These are phyloP conservation scores for Sturnira hondurensis DNA, from an alignment of 2,113 vertebrate genomes.

Conservation along the genomic window DNA sequence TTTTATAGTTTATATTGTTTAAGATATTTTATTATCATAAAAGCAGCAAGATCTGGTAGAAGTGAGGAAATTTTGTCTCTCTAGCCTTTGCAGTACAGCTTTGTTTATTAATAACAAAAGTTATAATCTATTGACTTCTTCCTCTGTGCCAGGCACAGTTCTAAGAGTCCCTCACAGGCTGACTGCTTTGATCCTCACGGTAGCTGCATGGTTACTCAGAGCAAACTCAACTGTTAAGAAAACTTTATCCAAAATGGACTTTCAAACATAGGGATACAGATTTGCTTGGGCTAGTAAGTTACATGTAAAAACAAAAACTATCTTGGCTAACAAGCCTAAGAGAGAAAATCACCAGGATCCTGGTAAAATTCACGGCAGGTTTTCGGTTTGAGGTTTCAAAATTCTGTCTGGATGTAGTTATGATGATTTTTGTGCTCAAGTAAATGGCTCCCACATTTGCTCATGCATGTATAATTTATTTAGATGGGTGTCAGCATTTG, in stretches of 20 bases:
- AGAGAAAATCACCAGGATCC: not conserved
- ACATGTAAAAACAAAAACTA: not conserved
- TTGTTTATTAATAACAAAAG: not conserved
- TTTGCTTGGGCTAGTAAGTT: not conserved
- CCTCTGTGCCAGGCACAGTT: not conserved
- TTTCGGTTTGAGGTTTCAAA: not conserved
- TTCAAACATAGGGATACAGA: not conserved
- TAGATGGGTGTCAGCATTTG: slow-evolving; percentile 29
- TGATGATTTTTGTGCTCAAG: slow-evolving; percentile 15
- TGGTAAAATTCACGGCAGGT: not conserved
- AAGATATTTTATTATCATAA: not conserved
- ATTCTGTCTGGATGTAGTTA: slow-evolving; percentile 63
- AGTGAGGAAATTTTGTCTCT: not conserved
- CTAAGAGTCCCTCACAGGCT: not conserved
- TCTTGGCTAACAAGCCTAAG: not conserved
- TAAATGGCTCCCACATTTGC: slow-evolving; percentile 71
- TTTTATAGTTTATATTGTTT: not conserved
- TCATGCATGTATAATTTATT: slow-evolving; percentile 52
- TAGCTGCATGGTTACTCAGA: not conserved
- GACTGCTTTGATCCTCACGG: not conserved
- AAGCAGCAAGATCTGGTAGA: not conserved
- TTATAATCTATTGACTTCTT: not conserved
- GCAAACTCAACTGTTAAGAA: not conserved
- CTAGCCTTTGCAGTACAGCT: not conserved
- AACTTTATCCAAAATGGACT: not conserved